These are phyloP conservation scores for Stenopsyche tienmushanensis DNA, from an alignment of 1,140 invertebrate genomes.

Conservation along the genomic window DNA sequence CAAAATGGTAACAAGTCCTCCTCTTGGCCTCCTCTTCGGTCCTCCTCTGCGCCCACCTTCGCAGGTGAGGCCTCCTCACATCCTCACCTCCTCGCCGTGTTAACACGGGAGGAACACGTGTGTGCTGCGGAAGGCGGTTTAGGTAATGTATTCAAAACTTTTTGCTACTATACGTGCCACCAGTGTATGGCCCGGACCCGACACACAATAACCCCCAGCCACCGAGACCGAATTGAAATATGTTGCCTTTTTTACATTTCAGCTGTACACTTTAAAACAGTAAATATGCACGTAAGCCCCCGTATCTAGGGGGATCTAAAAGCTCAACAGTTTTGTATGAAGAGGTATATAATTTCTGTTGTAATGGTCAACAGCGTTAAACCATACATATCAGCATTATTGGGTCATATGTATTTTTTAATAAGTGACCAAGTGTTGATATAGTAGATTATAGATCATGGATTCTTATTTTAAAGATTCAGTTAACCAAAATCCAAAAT, in stretches of 20 bases:
- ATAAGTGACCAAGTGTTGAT: too few relatives aligned
- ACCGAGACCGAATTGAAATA: not conserved
- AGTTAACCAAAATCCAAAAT: too few relatives aligned
- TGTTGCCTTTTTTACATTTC: not conserved
- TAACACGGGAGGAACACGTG: conserved; percentile 24
- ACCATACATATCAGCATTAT: too few relatives aligned
- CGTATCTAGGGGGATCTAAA: too few relatives aligned
- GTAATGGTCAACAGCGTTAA: too few relatives aligned
- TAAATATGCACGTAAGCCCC: not conserved
- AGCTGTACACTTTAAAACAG: not conserved
- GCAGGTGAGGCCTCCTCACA: conserved; percentile 21
- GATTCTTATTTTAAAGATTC: too few relatives aligned
- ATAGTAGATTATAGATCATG: too few relatives aligned
- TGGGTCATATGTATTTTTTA: too few relatives aligned
- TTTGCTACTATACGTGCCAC: conserved; percentile 30
- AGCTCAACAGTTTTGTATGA: too few relatives aligned
- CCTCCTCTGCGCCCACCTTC: not conserved
- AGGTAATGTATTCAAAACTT: conserved; percentile 41
- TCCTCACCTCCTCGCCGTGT: conserved; percentile 12
- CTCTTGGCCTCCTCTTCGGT: conserved; percentile 3
- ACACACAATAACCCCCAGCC: conserved; percentile 11
- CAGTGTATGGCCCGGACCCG: not conserved
- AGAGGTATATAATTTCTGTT: too few relatives aligned
- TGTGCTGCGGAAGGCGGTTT: conserved; percentile 28
- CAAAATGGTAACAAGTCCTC: conserved; percentile 39